Percentiles rank a stretch among this genome's conserved stretches.
phyloP scores from a whole-genome alignment of 2,888 invertebrate genomes.

The Leptinotarsa peninsularis region DNA sequence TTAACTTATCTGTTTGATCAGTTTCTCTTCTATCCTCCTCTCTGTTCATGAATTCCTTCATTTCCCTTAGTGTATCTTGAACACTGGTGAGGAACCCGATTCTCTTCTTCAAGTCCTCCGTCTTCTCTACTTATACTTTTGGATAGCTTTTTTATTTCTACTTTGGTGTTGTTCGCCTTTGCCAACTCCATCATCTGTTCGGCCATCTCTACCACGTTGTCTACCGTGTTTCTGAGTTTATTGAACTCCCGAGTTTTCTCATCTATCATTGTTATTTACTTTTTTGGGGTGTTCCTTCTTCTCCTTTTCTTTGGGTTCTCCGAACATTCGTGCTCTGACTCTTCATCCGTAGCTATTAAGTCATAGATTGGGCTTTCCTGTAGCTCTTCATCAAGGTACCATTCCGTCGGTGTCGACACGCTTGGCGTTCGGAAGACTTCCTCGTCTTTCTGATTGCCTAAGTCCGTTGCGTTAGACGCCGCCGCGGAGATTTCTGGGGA shows the following conservation, averaged over 20 bases:
- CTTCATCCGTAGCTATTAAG: not conserved
- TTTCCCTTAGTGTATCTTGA: not conserved
- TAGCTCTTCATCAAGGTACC: not conserved
- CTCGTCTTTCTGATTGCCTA: not conserved
- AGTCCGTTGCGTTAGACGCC: not conserved
- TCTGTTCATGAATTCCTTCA: not conserved
- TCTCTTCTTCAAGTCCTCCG: not conserved
- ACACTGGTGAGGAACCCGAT: not conserved
- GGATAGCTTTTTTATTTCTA: not conserved
- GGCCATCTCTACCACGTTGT: not conserved
- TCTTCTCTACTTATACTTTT: not conserved
- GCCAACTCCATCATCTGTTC: not conserved
- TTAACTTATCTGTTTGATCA: not conserved
- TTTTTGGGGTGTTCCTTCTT: not conserved
- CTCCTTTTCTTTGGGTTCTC: slow-evolving; percentile 4
- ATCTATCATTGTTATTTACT: not conserved
- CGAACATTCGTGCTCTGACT: not conserved
- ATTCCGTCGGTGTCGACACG: not conserved
- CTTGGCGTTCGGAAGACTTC: not conserved
- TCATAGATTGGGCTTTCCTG: not conserved
- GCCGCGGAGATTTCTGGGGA: not conserved
- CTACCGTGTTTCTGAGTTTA: not conserved
- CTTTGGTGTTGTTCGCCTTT: not conserved
- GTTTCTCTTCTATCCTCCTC: not conserved
- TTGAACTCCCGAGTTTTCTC: not conserved